Conservation (phyloP, 2,888 invertebrate genomes). For the Drosophila longiperda region DNA sequence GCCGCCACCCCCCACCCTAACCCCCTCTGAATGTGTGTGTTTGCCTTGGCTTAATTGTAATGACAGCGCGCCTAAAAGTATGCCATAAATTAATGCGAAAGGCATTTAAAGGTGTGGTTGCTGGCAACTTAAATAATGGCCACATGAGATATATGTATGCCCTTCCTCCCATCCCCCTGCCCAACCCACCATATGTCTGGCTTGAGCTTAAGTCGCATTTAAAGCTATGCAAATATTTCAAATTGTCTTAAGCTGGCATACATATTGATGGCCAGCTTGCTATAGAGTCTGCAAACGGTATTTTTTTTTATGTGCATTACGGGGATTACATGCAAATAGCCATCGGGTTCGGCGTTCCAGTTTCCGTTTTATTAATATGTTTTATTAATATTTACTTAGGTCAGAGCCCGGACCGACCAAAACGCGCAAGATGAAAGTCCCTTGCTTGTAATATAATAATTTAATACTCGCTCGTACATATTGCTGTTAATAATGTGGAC, state of each 20-base stretch:
- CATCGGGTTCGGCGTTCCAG: constrained; percentile 54
- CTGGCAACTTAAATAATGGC: constrained; percentile 55
- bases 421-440: constrained; percentile 68
- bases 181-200: neutral
- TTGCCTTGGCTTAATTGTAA: constrained; percentile 62
- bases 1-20: neutral
- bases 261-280: constrained; percentile 31
- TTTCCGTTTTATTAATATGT: constrained; percentile 78
- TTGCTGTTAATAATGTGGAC: constrained; percentile 70
- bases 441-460: constrained; percentile 47
- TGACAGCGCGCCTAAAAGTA: constrained; percentile 72
- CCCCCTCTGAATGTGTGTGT: neutral
- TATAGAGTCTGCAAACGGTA: constrained; percentile 28
- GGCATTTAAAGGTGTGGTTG: constrained; percentile 68
- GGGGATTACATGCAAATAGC: constrained; percentile 79
- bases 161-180: neutral
- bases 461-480: constrained; percentile 46
- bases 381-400: constrained; percentile 83
- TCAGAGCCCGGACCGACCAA: constrained; percentile 54
- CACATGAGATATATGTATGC: constrained; percentile 45
- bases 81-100: constrained; percentile 76
- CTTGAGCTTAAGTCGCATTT: constrained; percentile 45
- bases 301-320: constrained; percentile 68
- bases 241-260: constrained; percentile 64
- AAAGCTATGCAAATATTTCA: constrained; percentile 61